Percentiles rank a stretch among this genome's conserved stretches.
These are phyloP conservation scores for Columbina picui DNA, from an alignment of 2,113 vertebrate genomes.

Conservation along the genomic window DNA sequence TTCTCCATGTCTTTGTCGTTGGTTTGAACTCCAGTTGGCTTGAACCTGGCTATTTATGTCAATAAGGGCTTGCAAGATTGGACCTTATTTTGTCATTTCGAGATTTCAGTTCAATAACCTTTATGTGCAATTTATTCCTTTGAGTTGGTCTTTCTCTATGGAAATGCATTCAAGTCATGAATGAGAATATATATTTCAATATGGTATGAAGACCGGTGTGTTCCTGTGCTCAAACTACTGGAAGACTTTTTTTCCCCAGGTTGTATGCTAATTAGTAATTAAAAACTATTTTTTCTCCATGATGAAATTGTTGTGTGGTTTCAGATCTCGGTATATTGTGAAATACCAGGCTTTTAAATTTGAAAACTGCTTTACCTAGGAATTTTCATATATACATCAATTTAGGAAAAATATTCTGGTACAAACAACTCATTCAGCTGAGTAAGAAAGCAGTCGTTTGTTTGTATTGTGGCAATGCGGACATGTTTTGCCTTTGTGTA, in stretches of 20 bases:
- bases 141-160: background rate
- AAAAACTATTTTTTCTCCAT: background rate
- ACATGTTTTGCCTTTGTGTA: background rate
- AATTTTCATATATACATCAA: background rate
- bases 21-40: background rate
- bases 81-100: background rate
- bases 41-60: background rate
- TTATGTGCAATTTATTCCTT: background rate
- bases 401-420: background rate
- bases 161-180: background rate
- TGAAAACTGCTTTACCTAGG: background rate
- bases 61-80: background rate
- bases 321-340: background rate
- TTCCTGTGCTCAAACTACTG: background rate
- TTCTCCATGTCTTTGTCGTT: background rate
- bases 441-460: background rate
- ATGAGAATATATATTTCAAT: background rate
- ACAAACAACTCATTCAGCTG: background rate
- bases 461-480: background rate
- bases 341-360: background rate
- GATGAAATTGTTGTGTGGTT: background rate
- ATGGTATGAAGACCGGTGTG: background rate
- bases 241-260: background rate
- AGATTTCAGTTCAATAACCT: background rate
- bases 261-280: background rate